phyloP scores from a whole-genome alignment of 2,888 invertebrate genomes.

The Digitonthophagus gazella region DNA sequence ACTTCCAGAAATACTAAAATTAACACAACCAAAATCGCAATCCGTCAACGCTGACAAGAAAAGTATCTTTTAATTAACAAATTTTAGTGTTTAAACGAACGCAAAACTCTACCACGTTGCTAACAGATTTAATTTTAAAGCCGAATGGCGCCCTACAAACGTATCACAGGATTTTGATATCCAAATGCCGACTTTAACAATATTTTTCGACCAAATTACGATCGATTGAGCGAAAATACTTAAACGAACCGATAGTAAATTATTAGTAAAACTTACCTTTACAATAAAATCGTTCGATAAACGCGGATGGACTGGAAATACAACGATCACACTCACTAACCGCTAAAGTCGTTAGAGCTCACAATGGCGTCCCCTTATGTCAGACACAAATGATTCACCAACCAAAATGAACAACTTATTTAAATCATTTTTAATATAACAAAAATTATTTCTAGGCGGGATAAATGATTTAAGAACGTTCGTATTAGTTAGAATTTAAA shows the following conservation, averaged over 20 bases:
- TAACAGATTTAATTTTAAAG: constrained; percentile 43
- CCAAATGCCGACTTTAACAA: constrained; percentile 58
- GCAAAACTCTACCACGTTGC: constrained; percentile 34
- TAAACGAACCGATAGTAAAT: constrained; percentile 30
- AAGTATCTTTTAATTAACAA: too few species aligned
- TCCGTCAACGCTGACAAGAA: too few species aligned
- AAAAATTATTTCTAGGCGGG: constrained; percentile 2
- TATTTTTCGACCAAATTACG: constrained; percentile 54
- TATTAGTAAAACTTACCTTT: constrained; percentile 44
- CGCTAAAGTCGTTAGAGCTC: constrained; percentile 74
- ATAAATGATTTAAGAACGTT: constrained; percentile 25
- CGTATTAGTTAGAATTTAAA: constrained; percentile 19
- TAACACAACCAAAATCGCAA: too few species aligned
- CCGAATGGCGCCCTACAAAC: constrained; percentile 63
- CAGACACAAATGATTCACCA: constrained; percentile 42
- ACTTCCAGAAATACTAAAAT: background rate
- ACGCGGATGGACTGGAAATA: constrained; percentile 68
- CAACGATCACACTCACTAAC: constrained; percentile 65
- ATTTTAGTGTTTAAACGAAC: background rate
- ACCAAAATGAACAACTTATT: constrained; percentile 22
- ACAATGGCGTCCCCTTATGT: constrained; percentile 77
- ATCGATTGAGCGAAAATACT: constrained; percentile 51
- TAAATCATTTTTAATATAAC: constrained; percentile 19
- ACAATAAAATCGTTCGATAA: constrained; percentile 54
- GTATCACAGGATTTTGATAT: constrained; percentile 71